Percentiles rank a stretch among this genome's conserved stretches.
Evolutionary conservation across 1,140 invertebrate genomes (phyloP).

Genomic region (Lepidurus packardi): DNA sequence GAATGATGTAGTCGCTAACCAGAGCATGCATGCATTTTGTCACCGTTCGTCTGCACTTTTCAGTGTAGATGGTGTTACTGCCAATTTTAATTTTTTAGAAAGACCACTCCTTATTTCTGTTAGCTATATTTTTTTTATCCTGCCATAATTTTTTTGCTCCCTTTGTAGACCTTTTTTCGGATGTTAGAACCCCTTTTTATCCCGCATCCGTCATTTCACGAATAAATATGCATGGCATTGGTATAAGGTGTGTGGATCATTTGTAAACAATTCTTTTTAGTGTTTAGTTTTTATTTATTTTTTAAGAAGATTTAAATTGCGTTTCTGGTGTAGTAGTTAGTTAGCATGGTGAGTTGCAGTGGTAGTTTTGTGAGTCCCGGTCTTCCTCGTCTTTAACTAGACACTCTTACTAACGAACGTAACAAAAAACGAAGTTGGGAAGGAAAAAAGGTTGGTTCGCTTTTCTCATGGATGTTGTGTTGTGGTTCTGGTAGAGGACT

Average conservation of each 20-base stretch:
- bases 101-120: conserved; percentile 13
- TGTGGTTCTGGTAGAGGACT: conserved; percentile 8
- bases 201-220: neutral
- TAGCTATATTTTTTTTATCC: neutral
- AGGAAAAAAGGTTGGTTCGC: neutral
- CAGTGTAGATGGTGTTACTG: neutral
- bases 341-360: neutral
- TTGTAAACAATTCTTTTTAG: conserved; percentile 7
- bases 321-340: neutral
- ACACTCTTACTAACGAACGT: conserved; percentile 12
- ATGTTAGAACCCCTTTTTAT: neutral
- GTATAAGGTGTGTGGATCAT: conserved; percentile 3
- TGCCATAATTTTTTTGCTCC: neutral
- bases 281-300: neutral
- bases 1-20: neutral
- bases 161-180: neutral
- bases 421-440: conserved; percentile 1
- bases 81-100: neutral
- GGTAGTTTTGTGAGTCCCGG: neutral
- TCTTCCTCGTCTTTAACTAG: neutral
- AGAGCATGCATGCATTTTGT: conserved; percentile 7
- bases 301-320: neutral
- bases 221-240: conserved; percentile 19
- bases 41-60: neutral
- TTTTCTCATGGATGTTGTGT: conserved; percentile 23